These are phyloP conservation scores for Conistra vaccinii DNA, from an alignment of 2,888 invertebrate species.

Conservation along the genomic window DNA sequence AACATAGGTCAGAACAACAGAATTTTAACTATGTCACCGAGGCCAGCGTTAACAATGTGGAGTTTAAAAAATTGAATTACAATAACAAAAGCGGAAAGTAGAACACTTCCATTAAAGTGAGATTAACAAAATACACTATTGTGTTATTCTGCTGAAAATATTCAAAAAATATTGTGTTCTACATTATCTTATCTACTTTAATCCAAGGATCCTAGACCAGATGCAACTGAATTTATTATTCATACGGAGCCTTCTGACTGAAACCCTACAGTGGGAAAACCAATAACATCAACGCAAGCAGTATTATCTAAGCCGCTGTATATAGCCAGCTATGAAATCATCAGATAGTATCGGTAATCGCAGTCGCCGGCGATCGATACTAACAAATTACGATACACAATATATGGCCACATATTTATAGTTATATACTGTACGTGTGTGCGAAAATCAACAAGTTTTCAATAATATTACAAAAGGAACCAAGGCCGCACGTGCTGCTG, in stretches of 20 bases:
- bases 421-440: slow-evolving; percentile 26
- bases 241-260: slow-evolving; percentile 7
- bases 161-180: neutral
- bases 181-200: slow-evolving; percentile 8
- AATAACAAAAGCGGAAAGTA: slow-evolving; percentile 54
- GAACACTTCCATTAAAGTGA: slow-evolving; percentile 31
- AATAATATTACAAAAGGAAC: slow-evolving; percentile 40
- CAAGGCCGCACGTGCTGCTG: neutral
- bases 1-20: slow-evolving; percentile 39
- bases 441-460: slow-evolving; percentile 37
- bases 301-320: slow-evolving; percentile 26
- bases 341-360: slow-evolving; percentile 49
- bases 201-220: slow-evolving; percentile 3
- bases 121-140: slow-evolving; percentile 45
- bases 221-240: slow-evolving; percentile 23
- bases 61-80: slow-evolving; percentile 42
- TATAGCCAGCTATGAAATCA: slow-evolving; percentile 39
- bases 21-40: slow-evolving; percentile 52
- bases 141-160: slow-evolving; percentile 6
- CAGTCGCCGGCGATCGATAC: slow-evolving; percentile 52
- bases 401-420: slow-evolving; percentile 30
- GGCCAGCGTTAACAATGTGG: slow-evolving; percentile 41
- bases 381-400: slow-evolving; percentile 43
- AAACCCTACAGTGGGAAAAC: neutral
- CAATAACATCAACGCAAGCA: slow-evolving; percentile 29